Conservation (phyloP, 2,888 invertebrate genomes). For the Clivina fossor region DNA sequence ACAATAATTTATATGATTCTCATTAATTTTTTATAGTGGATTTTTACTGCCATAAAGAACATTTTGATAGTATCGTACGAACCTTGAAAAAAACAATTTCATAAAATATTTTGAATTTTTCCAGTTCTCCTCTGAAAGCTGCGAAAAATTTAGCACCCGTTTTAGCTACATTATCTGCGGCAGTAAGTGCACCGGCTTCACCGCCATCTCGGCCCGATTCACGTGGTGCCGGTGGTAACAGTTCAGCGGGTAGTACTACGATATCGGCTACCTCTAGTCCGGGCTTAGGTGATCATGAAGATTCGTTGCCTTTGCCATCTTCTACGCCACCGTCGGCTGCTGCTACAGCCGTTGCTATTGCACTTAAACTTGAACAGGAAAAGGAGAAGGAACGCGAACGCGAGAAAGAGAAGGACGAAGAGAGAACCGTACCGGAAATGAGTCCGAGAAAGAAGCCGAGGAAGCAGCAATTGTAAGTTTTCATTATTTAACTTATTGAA, state of each 20-base stretch:
- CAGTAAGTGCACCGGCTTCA: slow-evolving; percentile 48
- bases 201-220: slow-evolving; percentile 53
- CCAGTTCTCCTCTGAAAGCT: slow-evolving; percentile 63
- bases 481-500: slow-evolving; percentile 32
- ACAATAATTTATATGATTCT: too few species aligned
- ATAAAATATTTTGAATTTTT: too few species aligned
- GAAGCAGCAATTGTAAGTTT: slow-evolving; percentile 81
- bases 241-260: slow-evolving; percentile 74
- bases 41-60: too few species aligned
- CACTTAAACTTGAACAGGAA: slow-evolving; percentile 31
- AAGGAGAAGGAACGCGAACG: slow-evolving; percentile 31
- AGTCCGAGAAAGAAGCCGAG: slow-evolving; percentile 89
- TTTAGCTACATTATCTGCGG: slow-evolving; percentile 45
- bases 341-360: slow-evolving; percentile 43
- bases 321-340: slow-evolving; percentile 44
- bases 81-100: too few species aligned
- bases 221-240: slow-evolving; percentile 49
- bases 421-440: slow-evolving; percentile 61
- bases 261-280: slow-evolving; percentile 86
- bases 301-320: slow-evolving; percentile 46
- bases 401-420: slow-evolving; percentile 52
- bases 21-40: too few species aligned
- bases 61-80: too few species aligned
- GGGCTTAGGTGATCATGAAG: slow-evolving; percentile 63
- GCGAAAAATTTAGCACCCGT: slow-evolving; percentile 62